Percentiles rank a stretch among this genome's conserved stretches.
Conservation (phyloP, 2,113 vertebrate genomes). For the Bambusicola thoracicus region DNA sequence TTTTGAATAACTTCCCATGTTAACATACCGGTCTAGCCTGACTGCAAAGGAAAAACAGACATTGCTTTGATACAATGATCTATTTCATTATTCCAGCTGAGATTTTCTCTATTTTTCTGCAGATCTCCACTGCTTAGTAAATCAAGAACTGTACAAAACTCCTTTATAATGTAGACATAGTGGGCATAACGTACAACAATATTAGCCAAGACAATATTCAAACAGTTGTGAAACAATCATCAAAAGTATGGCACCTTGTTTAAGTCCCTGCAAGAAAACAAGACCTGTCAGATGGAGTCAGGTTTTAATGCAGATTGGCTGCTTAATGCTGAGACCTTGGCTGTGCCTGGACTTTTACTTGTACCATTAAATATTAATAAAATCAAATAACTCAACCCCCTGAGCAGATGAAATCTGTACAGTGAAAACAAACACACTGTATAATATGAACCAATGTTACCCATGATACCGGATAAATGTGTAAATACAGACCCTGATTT, state of each 20-base stretch:
- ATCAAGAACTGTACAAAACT: background rate
- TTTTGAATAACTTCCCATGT: background rate
- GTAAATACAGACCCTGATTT: background rate
- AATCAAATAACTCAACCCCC: conserved; percentile 46
- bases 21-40: background rate
- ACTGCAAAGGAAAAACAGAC: background rate
- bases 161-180: background rate
- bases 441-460: background rate
- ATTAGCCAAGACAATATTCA: conserved; percentile 32
- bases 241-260: background rate
- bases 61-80: background rate
- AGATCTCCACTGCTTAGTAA: background rate
- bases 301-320: conserved; percentile 1
- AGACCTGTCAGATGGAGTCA: conserved; percentile 32
- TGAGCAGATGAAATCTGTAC: conserved; percentile 33
- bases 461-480: conserved; percentile 12
- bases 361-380: conserved; percentile 62
- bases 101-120: background rate
- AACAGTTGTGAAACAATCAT: background rate
- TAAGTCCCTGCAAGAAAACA: background rate
- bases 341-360: conserved; percentile 57
- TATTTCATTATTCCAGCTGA: conserved; percentile 33
- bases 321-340: conserved; percentile 21
- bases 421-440: conserved; percentile 47
- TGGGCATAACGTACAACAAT: background rate